A percentile compares a stretch with the other conserved stretches of the same genome.
These are phyloP conservation scores for Ladona fulva DNA, from an alignment of 1,140 invertebrate species.

Conservation along the genomic window DNA sequence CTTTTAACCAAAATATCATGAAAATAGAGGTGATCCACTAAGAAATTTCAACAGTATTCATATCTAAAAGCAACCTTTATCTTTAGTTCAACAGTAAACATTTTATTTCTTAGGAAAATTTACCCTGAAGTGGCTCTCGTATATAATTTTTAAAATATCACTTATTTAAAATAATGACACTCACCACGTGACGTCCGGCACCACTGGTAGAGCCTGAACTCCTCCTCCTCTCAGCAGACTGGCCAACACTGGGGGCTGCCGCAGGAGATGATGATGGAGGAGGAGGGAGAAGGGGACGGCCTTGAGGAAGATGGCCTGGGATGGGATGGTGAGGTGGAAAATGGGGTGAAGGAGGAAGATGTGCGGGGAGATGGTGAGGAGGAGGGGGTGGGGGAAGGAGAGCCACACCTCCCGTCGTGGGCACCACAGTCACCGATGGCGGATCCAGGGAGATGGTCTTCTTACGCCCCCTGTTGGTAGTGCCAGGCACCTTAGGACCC, in stretches of 20 bases:
- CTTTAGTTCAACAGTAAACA: too few relatives aligned
- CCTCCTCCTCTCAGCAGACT: not conserved
- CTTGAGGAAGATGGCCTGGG: not conserved
- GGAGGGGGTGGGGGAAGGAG: not conserved
- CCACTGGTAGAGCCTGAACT: conserved; percentile 2
- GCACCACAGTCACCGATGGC: conserved; percentile 58
- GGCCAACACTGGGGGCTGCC: not conserved
- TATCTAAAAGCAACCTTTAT: too few relatives aligned
- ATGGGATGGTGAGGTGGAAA: not conserved
- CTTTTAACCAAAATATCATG: too few relatives aligned
- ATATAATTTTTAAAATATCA: too few relatives aligned
- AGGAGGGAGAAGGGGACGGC: not conserved
- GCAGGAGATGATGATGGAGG: not conserved
- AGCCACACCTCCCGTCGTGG: conserved; percentile 26
- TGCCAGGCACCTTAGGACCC: conserved; percentile 69
- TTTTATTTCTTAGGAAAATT: too few relatives aligned
- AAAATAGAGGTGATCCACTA: too few relatives aligned
- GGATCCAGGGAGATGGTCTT: conserved; percentile 78
- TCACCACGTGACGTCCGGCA: conserved; percentile 5
- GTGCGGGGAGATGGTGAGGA: not conserved
- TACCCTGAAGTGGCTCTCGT: too few relatives aligned
- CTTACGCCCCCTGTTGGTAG: conserved; percentile 70
- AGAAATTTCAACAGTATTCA: too few relatives aligned
- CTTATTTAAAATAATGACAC: too few relatives aligned
- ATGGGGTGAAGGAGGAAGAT: not conserved